Base-by-base conservation (phyloP, 2,113 vertebrate species). In the Sprattus sprattus region DNA sequence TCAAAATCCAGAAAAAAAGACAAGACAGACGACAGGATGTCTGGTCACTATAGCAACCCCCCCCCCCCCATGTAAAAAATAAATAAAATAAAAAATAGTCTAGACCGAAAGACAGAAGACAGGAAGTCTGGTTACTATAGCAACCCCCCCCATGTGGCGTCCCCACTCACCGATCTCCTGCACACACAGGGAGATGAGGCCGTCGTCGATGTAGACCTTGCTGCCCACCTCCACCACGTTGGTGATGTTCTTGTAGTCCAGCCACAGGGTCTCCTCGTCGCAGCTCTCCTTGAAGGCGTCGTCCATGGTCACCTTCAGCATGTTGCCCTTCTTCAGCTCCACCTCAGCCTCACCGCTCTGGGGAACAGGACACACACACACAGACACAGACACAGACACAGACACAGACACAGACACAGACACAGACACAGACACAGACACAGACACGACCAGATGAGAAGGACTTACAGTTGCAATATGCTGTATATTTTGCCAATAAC, bases 191-290 rank as follows among this genome's bases (percentile, higher is more conserved):
- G 98, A 98, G 86, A 99, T 96, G 10, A 99, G 97, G 1, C 98
- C 98, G 0, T 99, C 98, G 0, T 99, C 98, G 81, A 99, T 97
- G 0, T 97, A 99, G 94, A 99, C 95, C 92, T 98, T 99, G 94
- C 97, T 97, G 90, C 97, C 98, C 60, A 96, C 0, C 0, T 98
- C 95, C 28, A 99, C 94, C 84, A 99, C 98, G 57, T 96, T 97
- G 90, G 52, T 95, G 78, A 99, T 95, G 90, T 99, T 99, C 94
- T 99, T 99, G 92, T 99, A 99, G 94, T 99, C 98, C 11, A 99
- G 4, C 98, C 98, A 99, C 82, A 99, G 94, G 0, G 92, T 44
- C 0, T 96, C 93, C 0, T 99, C 98, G 0, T 97, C 96, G 0
- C 98, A 99, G 0, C 94, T 97, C 0, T 99, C 97, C 94, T 96